Conservation (phyloP, 2,113 vertebrate species). For the Mastomys coucha region DNA sequence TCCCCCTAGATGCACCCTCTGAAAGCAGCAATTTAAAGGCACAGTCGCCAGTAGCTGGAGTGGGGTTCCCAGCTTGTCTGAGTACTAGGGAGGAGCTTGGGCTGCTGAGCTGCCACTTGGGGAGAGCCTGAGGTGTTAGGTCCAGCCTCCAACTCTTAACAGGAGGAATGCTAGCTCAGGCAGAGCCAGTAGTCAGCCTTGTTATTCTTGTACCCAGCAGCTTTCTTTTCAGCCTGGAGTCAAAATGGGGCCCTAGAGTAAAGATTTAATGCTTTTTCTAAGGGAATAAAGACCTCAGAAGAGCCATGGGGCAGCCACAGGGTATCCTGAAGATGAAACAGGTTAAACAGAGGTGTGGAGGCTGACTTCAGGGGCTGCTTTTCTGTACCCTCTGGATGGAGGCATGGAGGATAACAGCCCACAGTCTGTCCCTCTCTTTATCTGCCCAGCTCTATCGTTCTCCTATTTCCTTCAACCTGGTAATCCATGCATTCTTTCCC, state of each 20-base stretch:
- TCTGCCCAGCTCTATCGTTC: not conserved
- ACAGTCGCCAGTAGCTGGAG: slow-evolving; percentile 74
- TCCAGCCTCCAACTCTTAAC: slow-evolving; percentile 44
- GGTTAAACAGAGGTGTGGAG: not conserved
- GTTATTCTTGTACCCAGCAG: not conserved
- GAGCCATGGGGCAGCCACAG: not conserved
- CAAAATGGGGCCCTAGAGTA: not conserved
- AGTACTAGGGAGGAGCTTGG: slow-evolving; percentile 63
- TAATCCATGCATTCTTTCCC: not conserved
- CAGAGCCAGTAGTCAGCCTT: not conserved
- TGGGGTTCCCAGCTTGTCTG: slow-evolving; percentile 32
- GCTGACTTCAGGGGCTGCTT: not conserved
- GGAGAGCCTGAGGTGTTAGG: slow-evolving; percentile 38
- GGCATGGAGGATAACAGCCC: not conserved
- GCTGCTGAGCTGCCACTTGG: not conserved
- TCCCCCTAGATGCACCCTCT: slow-evolving; percentile 64
- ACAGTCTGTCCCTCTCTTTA: not conserved
- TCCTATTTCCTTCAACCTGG: not conserved
- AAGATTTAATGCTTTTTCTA: slow-evolving; percentile 45
- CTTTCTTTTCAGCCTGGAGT: slow-evolving; percentile 57
- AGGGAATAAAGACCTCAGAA: slow-evolving; percentile 1
- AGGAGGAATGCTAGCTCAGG: not conserved
- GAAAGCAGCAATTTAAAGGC: slow-evolving; percentile 82
- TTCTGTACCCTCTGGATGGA: not conserved
- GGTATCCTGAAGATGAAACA: slow-evolving; percentile 24